Percentiles rank a stretch among this genome's conserved stretches.
Evolutionary conservation across 2,797 vertebrate species (phyloP).

Genomic region (Pseudomugil gertrudae): DNA sequence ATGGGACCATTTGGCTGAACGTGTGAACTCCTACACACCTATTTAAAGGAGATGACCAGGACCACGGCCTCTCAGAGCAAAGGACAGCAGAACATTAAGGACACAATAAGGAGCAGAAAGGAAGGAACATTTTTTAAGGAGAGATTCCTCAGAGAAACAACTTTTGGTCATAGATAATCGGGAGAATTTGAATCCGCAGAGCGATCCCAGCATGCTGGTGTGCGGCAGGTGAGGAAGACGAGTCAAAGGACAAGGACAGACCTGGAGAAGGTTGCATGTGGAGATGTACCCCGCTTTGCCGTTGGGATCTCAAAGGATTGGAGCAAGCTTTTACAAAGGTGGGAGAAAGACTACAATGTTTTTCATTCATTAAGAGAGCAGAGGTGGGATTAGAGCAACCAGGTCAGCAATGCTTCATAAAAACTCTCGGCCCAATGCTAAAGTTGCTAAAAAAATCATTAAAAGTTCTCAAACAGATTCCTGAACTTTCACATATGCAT

Average conservation of each 20-base stretch:
- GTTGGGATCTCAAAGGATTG: conserved; percentile 76
- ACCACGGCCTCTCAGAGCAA: conserved; percentile 42
- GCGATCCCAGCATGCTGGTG: conserved; percentile 18
- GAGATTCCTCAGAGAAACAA: neutral
- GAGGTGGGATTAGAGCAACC: too few relatives aligned
- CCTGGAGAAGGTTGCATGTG: conserved; percentile 74
- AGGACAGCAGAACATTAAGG: conserved; percentile 20
- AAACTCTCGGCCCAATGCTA: too few relatives aligned
- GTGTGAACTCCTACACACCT: conserved; percentile 82
- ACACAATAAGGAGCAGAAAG: neutral
- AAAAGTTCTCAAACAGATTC: neutral
- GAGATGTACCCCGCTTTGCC: conserved; percentile 80
- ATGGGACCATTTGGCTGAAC: conserved; percentile 80
- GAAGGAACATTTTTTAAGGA: conserved; percentile 2
- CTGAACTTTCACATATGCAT: neutral
- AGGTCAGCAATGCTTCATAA: too few relatives aligned
- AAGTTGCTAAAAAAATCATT: neutral
- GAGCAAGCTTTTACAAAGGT: conserved; percentile 84
- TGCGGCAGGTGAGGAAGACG: conserved; percentile 35
- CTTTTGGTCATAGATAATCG: neutral
- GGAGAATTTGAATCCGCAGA: neutral
- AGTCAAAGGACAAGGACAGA: conserved; percentile 10
- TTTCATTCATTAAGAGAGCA: too few relatives aligned
- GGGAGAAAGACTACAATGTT: conserved; percentile 27
- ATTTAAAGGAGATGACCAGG: conserved; percentile 68